Evolutionary conservation across 2,888 invertebrate species (phyloP).

Genomic region (Troglohyphantes excavatus): DNA sequence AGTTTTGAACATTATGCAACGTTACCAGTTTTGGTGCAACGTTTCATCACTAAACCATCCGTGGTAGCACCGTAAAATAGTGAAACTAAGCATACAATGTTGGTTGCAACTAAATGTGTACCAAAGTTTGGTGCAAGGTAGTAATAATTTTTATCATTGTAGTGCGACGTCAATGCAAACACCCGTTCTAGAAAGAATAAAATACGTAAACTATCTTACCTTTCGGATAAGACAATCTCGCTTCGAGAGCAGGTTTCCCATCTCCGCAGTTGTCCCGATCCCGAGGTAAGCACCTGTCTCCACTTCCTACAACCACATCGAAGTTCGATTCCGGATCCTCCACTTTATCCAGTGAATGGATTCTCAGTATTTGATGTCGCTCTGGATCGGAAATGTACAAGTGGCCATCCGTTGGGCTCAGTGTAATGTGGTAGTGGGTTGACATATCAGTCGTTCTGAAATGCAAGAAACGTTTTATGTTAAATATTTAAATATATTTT

Average conservation of each 20-base stretch:
- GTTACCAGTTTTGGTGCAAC: too few species aligned
- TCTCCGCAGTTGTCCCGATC: slow-evolving; percentile 98
- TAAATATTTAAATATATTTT: too few species aligned
- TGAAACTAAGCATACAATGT: too few species aligned
- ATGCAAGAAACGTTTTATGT: not conserved
- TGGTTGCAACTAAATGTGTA: too few species aligned
- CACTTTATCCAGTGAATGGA: slow-evolving; percentile 91
- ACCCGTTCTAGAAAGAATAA: not conserved
- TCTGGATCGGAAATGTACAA: slow-evolving; percentile 98
- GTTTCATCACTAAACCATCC: too few species aligned
- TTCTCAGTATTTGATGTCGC: slow-evolving; percentile 95
- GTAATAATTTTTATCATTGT: too few species aligned
- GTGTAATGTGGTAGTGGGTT: slow-evolving; percentile 97
- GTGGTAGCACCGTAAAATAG: too few species aligned
- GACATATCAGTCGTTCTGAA: slow-evolving; percentile 87
- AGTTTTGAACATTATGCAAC: too few species aligned
- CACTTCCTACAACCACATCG: slow-evolving; percentile 94
- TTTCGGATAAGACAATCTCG: slow-evolving; percentile 97
- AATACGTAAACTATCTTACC: too few species aligned
- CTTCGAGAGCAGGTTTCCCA: slow-evolving; percentile 94
- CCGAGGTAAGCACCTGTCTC: slow-evolving; percentile 95
- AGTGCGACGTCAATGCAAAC: too few species aligned
- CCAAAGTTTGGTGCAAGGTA: too few species aligned
- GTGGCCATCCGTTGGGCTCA: slow-evolving; percentile 95
- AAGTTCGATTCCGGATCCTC: slow-evolving; percentile 94